phyloP scores from a whole-genome alignment of 2,888 invertebrate genomes.

The Phania funesta region DNA sequence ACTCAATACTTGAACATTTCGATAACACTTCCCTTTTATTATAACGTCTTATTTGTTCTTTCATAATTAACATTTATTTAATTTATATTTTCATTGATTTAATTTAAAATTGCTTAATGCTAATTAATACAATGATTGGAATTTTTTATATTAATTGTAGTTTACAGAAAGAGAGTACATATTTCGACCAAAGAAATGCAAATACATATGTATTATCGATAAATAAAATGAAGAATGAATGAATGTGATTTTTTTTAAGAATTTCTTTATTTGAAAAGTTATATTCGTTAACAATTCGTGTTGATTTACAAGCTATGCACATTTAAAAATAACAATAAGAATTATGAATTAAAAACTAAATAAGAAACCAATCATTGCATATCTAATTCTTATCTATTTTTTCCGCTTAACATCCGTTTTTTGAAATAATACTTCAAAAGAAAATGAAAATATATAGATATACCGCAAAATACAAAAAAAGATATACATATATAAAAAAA shows the following conservation, averaged over 20 bases:
- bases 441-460: too few species aligned
- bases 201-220: too few species aligned
- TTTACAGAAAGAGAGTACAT: not conserved
- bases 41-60: not conserved
- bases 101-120: constrained; percentile 11
- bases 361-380: constrained; percentile 54
- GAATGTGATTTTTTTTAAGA: not conserved
- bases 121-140: constrained; percentile 42
- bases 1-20: not conserved
- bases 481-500: too few species aligned
- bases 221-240: too few species aligned
- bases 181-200: not conserved
- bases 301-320: not conserved
- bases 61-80: not conserved
- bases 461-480: not conserved
- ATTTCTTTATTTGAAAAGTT: constrained; percentile 5
- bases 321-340: constrained; percentile 13
- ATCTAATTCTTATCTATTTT: not conserved
- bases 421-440: too few species aligned
- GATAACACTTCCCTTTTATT: not conserved
- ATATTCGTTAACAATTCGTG: constrained; percentile 4
- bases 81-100: not conserved
- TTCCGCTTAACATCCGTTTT: not conserved
- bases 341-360: constrained; percentile 9
- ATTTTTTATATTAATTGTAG: not conserved